Base-by-base conservation (phyloP, 2,888 invertebrate species). In the Sclerodermus sp. region DNA sequence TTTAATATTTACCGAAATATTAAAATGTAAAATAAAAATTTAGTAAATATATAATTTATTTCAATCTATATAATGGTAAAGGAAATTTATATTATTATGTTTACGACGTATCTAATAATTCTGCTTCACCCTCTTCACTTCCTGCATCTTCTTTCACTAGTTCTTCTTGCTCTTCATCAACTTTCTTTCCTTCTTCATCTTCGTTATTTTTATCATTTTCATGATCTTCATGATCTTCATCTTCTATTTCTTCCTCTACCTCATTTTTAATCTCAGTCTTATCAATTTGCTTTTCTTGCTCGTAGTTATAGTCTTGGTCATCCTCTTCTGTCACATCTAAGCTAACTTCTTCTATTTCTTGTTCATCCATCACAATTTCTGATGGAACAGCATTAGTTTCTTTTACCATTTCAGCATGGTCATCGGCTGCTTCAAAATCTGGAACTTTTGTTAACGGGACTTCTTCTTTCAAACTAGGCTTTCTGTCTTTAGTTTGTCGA, bases 301-400 rank as follows among this genome's bases (percentile, higher is more conserved):
- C 40, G 17, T 47, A 6, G 3, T 23, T 8, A 5, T 23, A 5
- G 23, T 23, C 23, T 23, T 23, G 4, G 8, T 23, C 3, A 23
- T 5, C 23, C 8, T 23, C 23, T n/a, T n/a, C n/a, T n/a, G n/a
- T n/a, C n/a, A n/a, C n/a, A 8, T 8, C 8, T 8, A 23, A 23
- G 4, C 23, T 23, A 5, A 5, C 23, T 23, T 23, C 23, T 8
- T 23, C 23, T 8, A 23, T 23, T 23, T 23, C 23, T 8, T 8
- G 3, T 5, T 23, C 3, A 23, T 23, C 23, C 8, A 3, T 16
- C 9, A 12, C 12, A 14, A 12, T 15, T n/a, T 9, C 18, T 14
- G 44, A 51, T 16, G 43, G 17, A 2, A 49, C 42, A 16, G 57
- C 51, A 15, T 54, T 50, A 14, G 53, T 51, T 50, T 16, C 18